Conservation (phyloP, 2,888 invertebrate genomes). For the Drosophila gaucha region DNA sequence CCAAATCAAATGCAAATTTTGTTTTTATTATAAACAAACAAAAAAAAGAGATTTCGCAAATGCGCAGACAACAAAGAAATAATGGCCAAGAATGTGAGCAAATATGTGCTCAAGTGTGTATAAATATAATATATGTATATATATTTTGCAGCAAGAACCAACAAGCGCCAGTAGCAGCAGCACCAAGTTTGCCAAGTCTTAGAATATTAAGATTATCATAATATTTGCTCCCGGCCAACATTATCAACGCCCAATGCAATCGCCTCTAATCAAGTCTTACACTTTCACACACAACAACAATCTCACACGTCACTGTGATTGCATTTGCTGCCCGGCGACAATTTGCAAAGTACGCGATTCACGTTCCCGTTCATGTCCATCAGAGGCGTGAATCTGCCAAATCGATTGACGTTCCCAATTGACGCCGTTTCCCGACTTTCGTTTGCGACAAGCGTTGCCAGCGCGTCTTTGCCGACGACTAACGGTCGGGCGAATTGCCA, state of each 20-base stretch:
- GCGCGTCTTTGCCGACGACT: constrained; percentile 55
- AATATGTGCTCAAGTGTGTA: constrained; percentile 26
- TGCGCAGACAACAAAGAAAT: constrained; percentile 51
- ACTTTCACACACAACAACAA: constrained; percentile 43
- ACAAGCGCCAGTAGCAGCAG: constrained; percentile 41
- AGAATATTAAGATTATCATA: constrained; percentile 28
- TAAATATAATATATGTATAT: not conserved
- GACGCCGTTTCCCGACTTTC: constrained; percentile 34
- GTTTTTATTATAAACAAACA: constrained; percentile 50
- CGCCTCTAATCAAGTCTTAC: constrained; percentile 27
- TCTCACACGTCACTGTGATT: constrained; percentile 18
- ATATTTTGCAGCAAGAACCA: constrained; percentile 17
- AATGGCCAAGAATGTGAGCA: constrained; percentile 41
- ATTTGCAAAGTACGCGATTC: constrained; percentile 35
- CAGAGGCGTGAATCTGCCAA: constrained; percentile 52
- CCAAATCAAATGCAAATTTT: constrained; percentile 36
- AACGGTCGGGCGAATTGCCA: constrained; percentile 36
- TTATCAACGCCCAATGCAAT: constrained; percentile 31
- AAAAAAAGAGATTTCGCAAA: constrained; percentile 41
- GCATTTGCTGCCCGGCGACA: constrained; percentile 42
- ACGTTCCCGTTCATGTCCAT: constrained; percentile 13
- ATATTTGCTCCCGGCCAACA: constrained; percentile 17
- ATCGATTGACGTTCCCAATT: constrained; percentile 48
- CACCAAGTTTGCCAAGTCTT: constrained; percentile 51
- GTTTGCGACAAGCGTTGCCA: constrained; percentile 47